Percentiles rank a stretch among this genome's conserved stretches.
phyloP scores from a whole-genome alignment of 2,113 vertebrate genomes.

The Indri indri region DNA sequence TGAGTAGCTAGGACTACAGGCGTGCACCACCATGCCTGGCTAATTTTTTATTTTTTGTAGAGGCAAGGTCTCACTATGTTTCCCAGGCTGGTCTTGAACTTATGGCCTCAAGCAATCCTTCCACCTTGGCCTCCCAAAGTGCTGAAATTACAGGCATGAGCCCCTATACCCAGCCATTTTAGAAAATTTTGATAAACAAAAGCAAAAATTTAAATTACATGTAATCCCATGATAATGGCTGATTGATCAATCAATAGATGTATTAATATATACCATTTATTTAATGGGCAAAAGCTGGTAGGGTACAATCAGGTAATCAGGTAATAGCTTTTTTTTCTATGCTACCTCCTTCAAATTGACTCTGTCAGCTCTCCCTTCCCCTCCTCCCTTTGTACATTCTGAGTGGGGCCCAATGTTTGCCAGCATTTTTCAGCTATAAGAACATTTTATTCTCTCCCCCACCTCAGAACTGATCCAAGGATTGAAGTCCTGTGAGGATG shows the following conservation, averaged over 20 bases:
- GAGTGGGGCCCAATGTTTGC: not conserved
- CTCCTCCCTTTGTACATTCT: not conserved
- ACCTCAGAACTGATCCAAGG: not conserved
- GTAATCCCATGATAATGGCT: not conserved
- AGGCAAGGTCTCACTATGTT: no score
- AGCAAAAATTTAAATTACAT: not conserved
- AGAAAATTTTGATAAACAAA: not conserved
- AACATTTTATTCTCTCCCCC: not conserved
- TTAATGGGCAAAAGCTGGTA: not conserved
- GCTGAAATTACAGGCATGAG: no score
- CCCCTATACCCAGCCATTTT: not conserved
- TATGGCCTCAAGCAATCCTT: no score
- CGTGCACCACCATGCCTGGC: no score
- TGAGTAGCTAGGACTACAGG: no score
- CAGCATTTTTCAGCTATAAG: not conserved
- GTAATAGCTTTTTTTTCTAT: not conserved
- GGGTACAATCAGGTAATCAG: not conserved
- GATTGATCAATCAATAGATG: not conserved
- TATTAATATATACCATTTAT: not conserved
- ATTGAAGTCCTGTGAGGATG: not conserved
- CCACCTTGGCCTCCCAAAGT: no score
- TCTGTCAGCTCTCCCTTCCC: not conserved
- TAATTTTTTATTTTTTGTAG: no score
- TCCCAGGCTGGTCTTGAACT: no score
- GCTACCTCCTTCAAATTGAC: not conserved